Evolutionary conservation across 2,888 invertebrate genomes (phyloP), one percentile per base, ranked within the genome.

Genomic region (Eristalis tenax): DNA sequence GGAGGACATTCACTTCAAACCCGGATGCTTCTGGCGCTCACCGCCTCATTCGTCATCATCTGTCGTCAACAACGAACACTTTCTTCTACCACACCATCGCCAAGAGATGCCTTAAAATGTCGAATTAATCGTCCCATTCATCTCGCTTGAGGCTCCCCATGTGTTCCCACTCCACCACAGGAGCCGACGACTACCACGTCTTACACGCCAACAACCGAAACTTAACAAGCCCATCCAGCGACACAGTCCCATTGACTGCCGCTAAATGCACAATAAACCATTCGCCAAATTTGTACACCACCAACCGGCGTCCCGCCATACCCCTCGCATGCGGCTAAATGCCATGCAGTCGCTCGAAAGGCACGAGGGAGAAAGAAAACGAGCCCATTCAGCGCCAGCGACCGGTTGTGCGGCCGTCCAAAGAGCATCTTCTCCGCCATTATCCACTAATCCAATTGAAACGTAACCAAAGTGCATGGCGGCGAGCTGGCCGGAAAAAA

Each of bases 381-480:
- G 22, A 28, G 38, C 61, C 10, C 32, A 26, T 63, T 63, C 61
- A 28, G 61, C 61, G 32, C 61, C 26, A 32, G 28, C 32, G 32
- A 50, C 50, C 50, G 50, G 50, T 50, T 63, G 28, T 63, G 28
- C 61, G n/a, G 38, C 11, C 64, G 22, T 18, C 69, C 63, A 18
- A 79, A 59, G 57, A 83, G 63, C 78, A 83, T 87, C 87, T 83
- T 77, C 78, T 82, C 73, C 70, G 73, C 83, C 81, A 88, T 88
- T 86, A 86, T 88, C 85, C 80, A 66, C 84, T 84, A 88, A 77
- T 83, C 77, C 83, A 85, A 85, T 83, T 88, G 86, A 82, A 88
- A 88, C 83, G 83, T 76, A 83, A 80, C 80, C 84, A 77, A 81
- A 84, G 78, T 81, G 57, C 73, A 80, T 65, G 59, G 35, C 28